Base-by-base conservation (phyloP, 2,797 vertebrate genomes). In the Gadopsis bispinosus region DNA sequence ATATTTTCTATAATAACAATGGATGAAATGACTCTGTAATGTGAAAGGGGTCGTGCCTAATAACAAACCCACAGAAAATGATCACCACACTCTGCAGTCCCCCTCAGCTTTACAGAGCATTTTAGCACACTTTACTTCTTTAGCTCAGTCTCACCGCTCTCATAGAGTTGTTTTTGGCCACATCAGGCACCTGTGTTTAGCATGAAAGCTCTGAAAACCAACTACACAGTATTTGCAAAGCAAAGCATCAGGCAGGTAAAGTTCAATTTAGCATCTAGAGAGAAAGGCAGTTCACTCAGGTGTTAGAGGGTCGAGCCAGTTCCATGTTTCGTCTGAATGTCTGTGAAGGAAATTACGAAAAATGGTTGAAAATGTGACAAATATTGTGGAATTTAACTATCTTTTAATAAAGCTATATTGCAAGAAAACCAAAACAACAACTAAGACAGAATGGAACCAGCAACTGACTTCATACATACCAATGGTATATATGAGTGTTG, bases 401-500 rank as follows among this genome's bases (percentile, higher is more conserved):
- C 14, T 20, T 47, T 61, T 43, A 9, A 26, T 55, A 8, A 7
- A 14, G 29, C 9, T 55, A 16, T 17, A 31, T 5, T 19, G 5
- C 16, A 19, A 22, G 22, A 13, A 7, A 54, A 8, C 19, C 5
- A 39, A 39, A 7, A 11, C 10, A 11, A 39, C 37, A 39, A 39
- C 37, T 9, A 37, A 9, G 37, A 16, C 35, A 19, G 22, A 33
- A n/a, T 43, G 13, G 19, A 72, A 31, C 3, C 14, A 67, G 11
- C 4, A 37, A 8, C 29, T 26, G 31, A 17, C 17, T 56, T 53
- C 7, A 54, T 7, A 43, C 22, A 55, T 3, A 60, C 14, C 5
- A 63, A 7, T 29, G 29, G 0, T 60, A 71, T 9, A 43, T 73
- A 77, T 41, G 29, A 77, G 69, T 74, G 69, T 74, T 3, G 0